Evolutionary conservation across 2,888 invertebrate genomes (phyloP), one percentile per base, ranked within the genome.

Genomic region (Chymomyza fuscimana): DNA sequence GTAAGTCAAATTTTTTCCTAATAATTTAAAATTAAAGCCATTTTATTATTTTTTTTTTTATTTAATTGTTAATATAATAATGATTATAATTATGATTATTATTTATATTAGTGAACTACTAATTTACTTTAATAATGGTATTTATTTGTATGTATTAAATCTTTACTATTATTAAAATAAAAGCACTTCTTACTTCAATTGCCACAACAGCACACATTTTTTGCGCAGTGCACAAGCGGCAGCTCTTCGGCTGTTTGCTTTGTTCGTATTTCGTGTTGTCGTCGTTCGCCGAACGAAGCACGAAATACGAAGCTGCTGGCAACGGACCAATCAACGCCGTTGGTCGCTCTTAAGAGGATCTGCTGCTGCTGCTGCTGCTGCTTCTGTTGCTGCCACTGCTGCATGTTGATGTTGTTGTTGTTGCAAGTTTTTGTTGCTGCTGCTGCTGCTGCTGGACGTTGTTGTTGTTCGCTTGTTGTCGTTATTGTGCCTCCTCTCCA

Each of bases 261-360:
- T 72, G 81, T 79, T 80, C 81, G 84, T 74, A 69, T 82, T 76
- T 73, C 72, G 72, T 72, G 1, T 52, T 61, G 56, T 50, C 36
- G 68, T 59, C 36, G 58, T 19, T 54, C 12, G 4, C 32, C 32
- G 32, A 32, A 32, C 32, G 32, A 36, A 32, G 29, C 19, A 25
- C 15, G 29, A 50, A 51, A 56, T 62, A 59, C 65, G 65, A 64
- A 15, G 61, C 63, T 32, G 75, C 74, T 70, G 80, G 64, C 72
- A 65, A 16, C 65, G 74, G 81, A 82, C 86, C 87, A 88, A 87
- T 89, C 89, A 86, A 72, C 87, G 80, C 15, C 72, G 73, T 40
- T 61, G 66, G 36, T 73, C 80, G n/a, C 69, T 61, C 52, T 67
- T 61, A 40, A 73, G 74, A 72, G 73, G 73, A 72, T 73, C 61